Conservation (phyloP, 2,888 invertebrate species). For the Ochropleura leucogaster region DNA sequence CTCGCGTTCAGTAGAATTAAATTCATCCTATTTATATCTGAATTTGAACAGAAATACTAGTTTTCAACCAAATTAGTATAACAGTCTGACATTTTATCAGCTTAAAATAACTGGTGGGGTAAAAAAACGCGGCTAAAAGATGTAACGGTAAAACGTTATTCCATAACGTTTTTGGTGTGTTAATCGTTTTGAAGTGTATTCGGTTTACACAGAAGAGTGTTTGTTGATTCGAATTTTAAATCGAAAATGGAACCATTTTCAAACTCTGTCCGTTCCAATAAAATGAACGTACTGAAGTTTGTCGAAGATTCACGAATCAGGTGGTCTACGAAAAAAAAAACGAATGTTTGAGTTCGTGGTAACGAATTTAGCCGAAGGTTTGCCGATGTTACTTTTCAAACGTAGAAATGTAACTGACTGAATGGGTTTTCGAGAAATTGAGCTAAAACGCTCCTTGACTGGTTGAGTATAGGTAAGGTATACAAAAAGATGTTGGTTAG, state of each 20-base stretch:
- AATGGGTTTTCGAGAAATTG: slow-evolving; percentile 48
- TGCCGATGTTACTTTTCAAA: slow-evolving; percentile 55
- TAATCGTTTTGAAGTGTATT: slow-evolving; percentile 18
- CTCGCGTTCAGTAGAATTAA: not conserved
- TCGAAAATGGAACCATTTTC: slow-evolving; percentile 10
- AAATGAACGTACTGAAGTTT: slow-evolving; percentile 30
- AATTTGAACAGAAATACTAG: not conserved
- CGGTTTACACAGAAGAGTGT: slow-evolving; percentile 15
- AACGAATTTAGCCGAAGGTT: slow-evolving; percentile 64
- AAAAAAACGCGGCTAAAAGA: slow-evolving; percentile 24
- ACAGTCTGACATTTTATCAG: not conserved
- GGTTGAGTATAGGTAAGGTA: slow-evolving; percentile 49
- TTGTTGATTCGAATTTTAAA: slow-evolving; percentile 34
- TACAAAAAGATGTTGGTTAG: slow-evolving; percentile 42
- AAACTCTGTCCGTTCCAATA: slow-evolving; percentile 32
- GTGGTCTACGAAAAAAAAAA: slow-evolving; percentile 34
- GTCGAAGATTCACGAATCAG: slow-evolving; percentile 24
- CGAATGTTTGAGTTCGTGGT: slow-evolving; percentile 39
- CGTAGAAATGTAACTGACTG: slow-evolving; percentile 53
- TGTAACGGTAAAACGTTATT: slow-evolving; percentile 29
- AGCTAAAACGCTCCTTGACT: slow-evolving; percentile 56
- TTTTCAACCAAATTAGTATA: not conserved
- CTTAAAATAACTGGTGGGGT: not conserved
- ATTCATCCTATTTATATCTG: too few species aligned
- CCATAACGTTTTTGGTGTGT: slow-evolving; percentile 18